Evolutionary conservation across 2,113 vertebrate genomes (phyloP).

Genomic region (Ceratotherium simum): DNA sequence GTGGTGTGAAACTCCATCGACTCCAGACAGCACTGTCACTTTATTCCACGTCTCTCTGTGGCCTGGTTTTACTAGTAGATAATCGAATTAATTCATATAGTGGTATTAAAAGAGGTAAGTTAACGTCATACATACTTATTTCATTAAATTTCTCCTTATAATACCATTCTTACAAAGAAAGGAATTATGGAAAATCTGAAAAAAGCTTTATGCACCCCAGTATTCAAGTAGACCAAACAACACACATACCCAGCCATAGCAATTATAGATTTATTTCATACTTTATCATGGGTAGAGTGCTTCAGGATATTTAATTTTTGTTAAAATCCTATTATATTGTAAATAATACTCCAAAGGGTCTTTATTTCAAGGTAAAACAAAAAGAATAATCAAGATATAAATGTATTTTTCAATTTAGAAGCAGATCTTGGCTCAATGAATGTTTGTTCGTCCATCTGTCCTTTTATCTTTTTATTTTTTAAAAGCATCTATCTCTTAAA

Average conservation of each 20-base stretch:
- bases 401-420: constrained; percentile 52
- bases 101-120: constrained; percentile 96
- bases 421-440: background rate
- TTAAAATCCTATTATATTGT: background rate
- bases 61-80: constrained; percentile 96
- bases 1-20: constrained; percentile 94
- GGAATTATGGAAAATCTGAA: background rate
- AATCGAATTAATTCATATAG: constrained; percentile 98
- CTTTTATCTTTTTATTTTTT: background rate
- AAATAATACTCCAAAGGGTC: background rate
- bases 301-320: background rate
- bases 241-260: background rate
- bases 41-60: constrained; percentile 96
- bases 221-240: background rate
- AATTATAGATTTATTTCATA: background rate
- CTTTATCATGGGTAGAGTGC: background rate
- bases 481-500: constrained; percentile 14
- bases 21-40: constrained; percentile 97
- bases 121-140: accelerated
- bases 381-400: background rate
- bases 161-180: constrained; percentile 22
- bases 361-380: background rate
- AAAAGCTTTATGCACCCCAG: background rate
- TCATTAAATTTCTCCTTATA: background rate
- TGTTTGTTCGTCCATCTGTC: constrained; percentile 27